phyloP scores from a whole-genome alignment of 2,113 vertebrate genomes.

The Edolisoma coerulescens region DNA sequence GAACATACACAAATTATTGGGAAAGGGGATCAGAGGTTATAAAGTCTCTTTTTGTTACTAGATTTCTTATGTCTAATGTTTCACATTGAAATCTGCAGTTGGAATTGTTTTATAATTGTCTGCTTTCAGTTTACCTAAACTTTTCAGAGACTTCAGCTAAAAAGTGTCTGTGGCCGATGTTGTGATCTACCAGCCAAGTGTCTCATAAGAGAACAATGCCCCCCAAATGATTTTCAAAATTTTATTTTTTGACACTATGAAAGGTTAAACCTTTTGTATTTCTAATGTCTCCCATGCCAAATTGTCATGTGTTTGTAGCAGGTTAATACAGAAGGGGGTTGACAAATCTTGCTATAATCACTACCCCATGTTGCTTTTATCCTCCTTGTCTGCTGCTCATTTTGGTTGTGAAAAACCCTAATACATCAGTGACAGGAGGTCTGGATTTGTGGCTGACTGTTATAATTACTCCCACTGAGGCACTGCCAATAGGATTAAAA shows the following conservation, averaged over 20 bases:
- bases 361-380: constrained; percentile 70
- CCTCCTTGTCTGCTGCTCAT: constrained; percentile 66
- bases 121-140: constrained; percentile 11
- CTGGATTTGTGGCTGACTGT: constrained; percentile 72
- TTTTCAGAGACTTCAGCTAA: background rate
- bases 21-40: constrained; percentile 20
- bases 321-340: constrained; percentile 24
- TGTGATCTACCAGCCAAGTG: background rate
- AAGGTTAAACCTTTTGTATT: background rate
- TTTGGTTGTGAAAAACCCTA: constrained; percentile 66
- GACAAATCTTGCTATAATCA: constrained; percentile 59
- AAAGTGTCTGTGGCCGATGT: background rate
- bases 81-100: background rate
- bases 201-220: background rate
- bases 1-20: constrained; percentile 26
- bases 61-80: constrained; percentile 4
- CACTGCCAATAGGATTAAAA: constrained; percentile 79
- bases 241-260: background rate
- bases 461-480: constrained; percentile 81
- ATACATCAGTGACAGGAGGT: constrained; percentile 73
- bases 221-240: background rate
- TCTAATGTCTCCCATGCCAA: background rate
- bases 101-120: constrained; percentile 7
- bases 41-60: constrained; percentile 8
- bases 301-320: constrained; percentile 38